Percentiles rank a stretch among this genome's conserved stretches.
Conservation (phyloP, 2,113 vertebrate genomes). For the Calidris pugnax region DNA sequence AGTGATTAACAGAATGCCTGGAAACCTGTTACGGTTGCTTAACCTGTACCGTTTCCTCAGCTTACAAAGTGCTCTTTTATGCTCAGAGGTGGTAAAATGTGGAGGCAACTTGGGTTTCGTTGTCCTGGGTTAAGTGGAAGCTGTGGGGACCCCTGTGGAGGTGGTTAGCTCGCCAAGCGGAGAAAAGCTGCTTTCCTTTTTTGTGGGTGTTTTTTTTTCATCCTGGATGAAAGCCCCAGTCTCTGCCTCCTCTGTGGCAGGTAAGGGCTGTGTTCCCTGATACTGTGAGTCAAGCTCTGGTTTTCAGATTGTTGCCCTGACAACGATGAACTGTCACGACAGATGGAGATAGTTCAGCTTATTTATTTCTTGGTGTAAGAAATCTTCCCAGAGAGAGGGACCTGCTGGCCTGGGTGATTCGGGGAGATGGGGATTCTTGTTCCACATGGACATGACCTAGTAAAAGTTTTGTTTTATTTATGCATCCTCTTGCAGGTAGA, state of each 20-base stretch:
- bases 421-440: background rate
- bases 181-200: background rate
- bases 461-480: background rate
- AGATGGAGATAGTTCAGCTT: background rate
- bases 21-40: constrained; percentile 4
- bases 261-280: background rate
- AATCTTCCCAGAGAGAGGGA: background rate
- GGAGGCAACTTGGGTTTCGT: background rate
- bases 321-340: background rate
- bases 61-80: background rate
- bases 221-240: background rate
- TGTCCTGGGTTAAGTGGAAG: background rate
- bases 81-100: background rate
- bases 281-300: background rate
- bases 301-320: constrained; percentile 22
- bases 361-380: background rate
- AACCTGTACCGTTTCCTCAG: background rate
- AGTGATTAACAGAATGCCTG: constrained; percentile 15
- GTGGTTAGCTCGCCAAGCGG: background rate
- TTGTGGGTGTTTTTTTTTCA: background rate
- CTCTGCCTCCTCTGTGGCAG: background rate
- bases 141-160: background rate
- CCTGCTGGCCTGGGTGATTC: background rate
- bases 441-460: background rate
- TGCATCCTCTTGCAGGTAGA: background rate